A percentile compares a stretch with the other conserved stretches of the same genome.
Conservation (phyloP, 2,113 vertebrate genomes). For the Cygnus buccinator region DNA sequence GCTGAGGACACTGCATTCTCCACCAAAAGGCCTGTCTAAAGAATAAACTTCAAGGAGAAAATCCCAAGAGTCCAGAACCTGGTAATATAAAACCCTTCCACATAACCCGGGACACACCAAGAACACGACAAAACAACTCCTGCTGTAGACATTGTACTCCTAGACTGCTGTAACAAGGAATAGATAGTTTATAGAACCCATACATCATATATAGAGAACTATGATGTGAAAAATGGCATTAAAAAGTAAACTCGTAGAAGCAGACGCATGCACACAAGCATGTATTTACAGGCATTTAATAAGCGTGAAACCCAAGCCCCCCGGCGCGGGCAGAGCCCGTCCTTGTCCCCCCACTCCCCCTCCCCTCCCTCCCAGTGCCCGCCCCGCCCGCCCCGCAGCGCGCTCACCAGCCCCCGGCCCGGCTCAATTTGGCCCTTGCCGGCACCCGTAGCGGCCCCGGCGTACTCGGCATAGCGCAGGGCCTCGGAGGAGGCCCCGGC, state of each 20-base stretch:
- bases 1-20: background rate
- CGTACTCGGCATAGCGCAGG: slow-evolving; percentile 16
- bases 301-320: background rate
- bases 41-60: accelerated
- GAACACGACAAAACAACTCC: background rate
- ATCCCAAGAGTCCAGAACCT: background rate
- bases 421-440: slow-evolving; percentile 8
- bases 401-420: slow-evolving; percentile 47
- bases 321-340: no score
- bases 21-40: background rate
- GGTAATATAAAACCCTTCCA: background rate
- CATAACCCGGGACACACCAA: background rate
- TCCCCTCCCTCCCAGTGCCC: no score
- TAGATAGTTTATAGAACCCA: background rate
- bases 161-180: background rate
- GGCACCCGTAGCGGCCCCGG: background rate
- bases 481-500: background rate
- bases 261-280: background rate
- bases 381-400: background rate
- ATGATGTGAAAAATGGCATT: background rate
- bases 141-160: no score
- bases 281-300: background rate
- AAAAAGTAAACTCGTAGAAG: background rate
- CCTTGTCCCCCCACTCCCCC: no score
- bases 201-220: background rate